A percentile compares a stretch with the other conserved stretches of the same genome.
phyloP scores from a whole-genome alignment of 2,113 vertebrate species.

The Neogobius melanostomus region DNA sequence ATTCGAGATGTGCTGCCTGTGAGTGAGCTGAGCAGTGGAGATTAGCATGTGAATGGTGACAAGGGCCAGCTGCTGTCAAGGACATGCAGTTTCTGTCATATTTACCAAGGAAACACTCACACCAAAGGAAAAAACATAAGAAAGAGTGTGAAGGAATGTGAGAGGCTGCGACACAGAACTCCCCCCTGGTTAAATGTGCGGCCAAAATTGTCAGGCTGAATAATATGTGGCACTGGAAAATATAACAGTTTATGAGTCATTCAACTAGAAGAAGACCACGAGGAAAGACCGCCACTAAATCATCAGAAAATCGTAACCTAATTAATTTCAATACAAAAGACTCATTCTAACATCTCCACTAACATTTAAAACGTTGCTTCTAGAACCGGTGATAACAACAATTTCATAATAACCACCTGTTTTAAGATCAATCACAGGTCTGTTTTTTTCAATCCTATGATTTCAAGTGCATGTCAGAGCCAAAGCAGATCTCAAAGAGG shows the following conservation, averaged over 20 bases:
- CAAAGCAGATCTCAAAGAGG: no score
- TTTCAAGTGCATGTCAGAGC: no score
- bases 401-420: no score
- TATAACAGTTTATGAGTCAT: neutral
- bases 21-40: conserved; percentile 48
- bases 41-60: conserved; percentile 70
- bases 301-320: neutral
- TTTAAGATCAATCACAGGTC: no score
- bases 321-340: neutral
- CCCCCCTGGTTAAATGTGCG: neutral
- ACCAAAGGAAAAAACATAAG: conserved; percentile 15
- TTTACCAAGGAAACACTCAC: conserved; percentile 30
- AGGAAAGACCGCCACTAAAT: neutral
- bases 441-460: no score
- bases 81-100: conserved; percentile 58
- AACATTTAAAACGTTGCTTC: no score
- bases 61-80: conserved; percentile 68
- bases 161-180: conserved; percentile 7
- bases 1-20: conserved; percentile 47
- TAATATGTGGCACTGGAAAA: neutral
- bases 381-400: no score
- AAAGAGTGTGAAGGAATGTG: conserved; percentile 15
- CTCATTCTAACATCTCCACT: no score
- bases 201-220: neutral
- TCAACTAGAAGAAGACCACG: neutral